Base-by-base conservation (phyloP, 2,113 vertebrate species). In the Corydoras maculifer region DNA sequence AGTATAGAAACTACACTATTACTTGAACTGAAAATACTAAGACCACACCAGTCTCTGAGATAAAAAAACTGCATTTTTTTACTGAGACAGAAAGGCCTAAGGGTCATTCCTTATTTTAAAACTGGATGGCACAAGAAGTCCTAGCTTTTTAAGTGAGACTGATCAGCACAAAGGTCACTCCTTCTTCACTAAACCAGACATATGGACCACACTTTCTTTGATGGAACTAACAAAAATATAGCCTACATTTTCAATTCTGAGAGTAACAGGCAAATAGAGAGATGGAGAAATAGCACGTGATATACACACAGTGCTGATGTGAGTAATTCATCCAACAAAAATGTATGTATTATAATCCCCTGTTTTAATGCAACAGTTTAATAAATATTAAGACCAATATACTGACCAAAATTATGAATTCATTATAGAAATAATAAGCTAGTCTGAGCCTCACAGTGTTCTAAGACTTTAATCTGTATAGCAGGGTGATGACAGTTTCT, bases 381-480 rank as follows among this genome's bases (percentile, higher is more conserved):
- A 57, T 69, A 60, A 50, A 30, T 51, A 51, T 51, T 50, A 12
- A 60, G 57, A 2, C 18, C 4, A 4, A 4, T 30, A 13, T 15
- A 50, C 11, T n/a, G 13, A n/a, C 50, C 50, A 3, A 9, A 48
- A 68, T 13, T 8, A 25, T 53, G 32, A 31, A 55, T 15, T 67
- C 12, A 15, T 51, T 50, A n/a, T 29, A 59, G 1, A 4, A 14
- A 11, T 32, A 9, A 9, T 32, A 62, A n/a, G 7, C 50, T 25
- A 31, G 8, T 5, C 8, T 15, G 72, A 4, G 3, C 12, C 31
- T 57, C 35, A 31, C 31, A 62, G 50, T n/a, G 18, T 30, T 30
- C 43, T 53, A 51, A 65, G 57, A 30, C 73, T 69, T 59, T 73
- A 73, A 58, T 57, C 69, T 14, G 32, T 53, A 64, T 48, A 69